Base-by-base conservation (phyloP, 2,888 invertebrate species). In the Lycaena phlaeas region DNA sequence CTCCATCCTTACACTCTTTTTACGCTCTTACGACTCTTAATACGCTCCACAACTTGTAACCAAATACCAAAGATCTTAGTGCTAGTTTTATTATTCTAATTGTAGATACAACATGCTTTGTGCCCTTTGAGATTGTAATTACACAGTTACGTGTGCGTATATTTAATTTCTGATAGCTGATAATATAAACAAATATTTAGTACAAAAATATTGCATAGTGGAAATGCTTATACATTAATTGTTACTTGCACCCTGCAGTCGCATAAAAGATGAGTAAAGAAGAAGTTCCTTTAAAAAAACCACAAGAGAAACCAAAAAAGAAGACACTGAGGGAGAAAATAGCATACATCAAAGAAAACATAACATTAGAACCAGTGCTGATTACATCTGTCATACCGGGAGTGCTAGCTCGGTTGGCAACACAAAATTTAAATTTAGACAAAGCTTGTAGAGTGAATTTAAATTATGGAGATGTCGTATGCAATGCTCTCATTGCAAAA, bases 371-470 rank as follows among this genome's bases (percentile, higher is more conserved):
- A 59, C 90, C 90, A 1, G 86, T 89, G 44, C 58, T 90, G 36
- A 86, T 87, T 1, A 88, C 87, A 41, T 90, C 88, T 54, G 87
- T 90, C 0, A 73, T 90, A 48, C 89, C 90, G 2, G 86, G 87
- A 48, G 84, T 86, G 1, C 56, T 88, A n/a, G 89, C 92, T 0
- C 87, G 89, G 45, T 65, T 94, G 41, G 93, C 93, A 2, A 92
- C 92, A 3, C 94, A 94, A 70, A 94, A 94, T 68, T 69, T 94
- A 12, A 93, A 93, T 68, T 77, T 94, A 52, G 94, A 94, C 59
- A 94, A 94, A 72, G 94, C 94, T 0, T 94, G 94, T 56, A 77
- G 93, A 12, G 93, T 94, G 0, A 94, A 94, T 59, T 79, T 92
- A 58, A 81, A 79, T 0, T 93, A 90, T 59, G 85, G 90, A 0